phyloP scores from a whole-genome alignment of 2,797 vertebrate species.

The Meriones psammophilus region DNA sequence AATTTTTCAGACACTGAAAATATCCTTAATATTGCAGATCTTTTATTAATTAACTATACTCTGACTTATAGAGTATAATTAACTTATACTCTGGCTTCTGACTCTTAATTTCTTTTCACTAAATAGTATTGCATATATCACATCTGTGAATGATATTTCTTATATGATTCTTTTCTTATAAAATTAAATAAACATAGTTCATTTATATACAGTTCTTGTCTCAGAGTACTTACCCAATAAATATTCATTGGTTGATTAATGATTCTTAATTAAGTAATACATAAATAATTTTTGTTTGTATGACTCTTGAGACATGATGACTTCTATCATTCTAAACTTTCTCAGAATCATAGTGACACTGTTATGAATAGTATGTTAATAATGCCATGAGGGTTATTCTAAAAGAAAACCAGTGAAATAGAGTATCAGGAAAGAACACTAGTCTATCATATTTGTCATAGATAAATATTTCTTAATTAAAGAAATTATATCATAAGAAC shows the following conservation, averaged over 20 bases:
- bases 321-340: slow-evolving; percentile 81
- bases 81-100: no score
- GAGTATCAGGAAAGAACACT: neutral
- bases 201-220: neutral
- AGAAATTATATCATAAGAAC: neutral
- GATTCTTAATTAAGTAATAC: neutral
- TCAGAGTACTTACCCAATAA: neutral
- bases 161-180: neutral
- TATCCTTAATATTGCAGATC: neutral
- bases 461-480: neutral
- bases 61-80: no score
- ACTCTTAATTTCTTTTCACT: neutral
- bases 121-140: neutral
- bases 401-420: neutral
- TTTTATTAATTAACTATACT: neutral
- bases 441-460: neutral
- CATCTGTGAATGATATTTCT: neutral
- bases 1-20: neutral
- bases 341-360: slow-evolving; percentile 82
- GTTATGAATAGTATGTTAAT: slow-evolving; percentile 74
- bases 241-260: neutral
- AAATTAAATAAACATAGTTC: neutral
- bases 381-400: neutral
- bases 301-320: slow-evolving; percentile 63
- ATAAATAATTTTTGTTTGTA: slow-evolving; percentile 46